Base-by-base conservation (phyloP, 2,113 vertebrate species). In the Sitta europaea region DNA sequence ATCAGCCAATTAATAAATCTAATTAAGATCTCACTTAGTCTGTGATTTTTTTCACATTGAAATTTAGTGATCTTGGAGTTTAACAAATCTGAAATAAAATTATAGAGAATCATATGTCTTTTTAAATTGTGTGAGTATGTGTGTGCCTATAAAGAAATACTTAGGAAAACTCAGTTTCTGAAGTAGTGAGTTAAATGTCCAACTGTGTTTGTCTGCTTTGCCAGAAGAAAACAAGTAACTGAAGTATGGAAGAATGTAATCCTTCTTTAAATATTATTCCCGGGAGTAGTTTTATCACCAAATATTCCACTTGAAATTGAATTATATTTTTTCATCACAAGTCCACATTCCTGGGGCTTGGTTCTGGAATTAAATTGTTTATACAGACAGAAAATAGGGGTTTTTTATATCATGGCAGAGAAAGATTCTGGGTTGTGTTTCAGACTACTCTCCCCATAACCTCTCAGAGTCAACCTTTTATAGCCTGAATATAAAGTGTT, bases 231-330 rank as follows among this genome's bases (percentile, higher is more conserved):
- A 86, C 94, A 96, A 97, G 78, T 54, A 96, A 97, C 90, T 20
- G 5, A 95, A 77, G 73, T 90, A 97, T 93, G 70, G 51, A 78
- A 86, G 67, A 97, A 97, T 71, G 94, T 95, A 98, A 97, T 97
- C 96, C 95, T 96, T 97, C 88, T 98, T 97, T 90, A 98, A 98
- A 97, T 97, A 98, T 97, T 98, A 96, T 98, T 98, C 75, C 97
- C 98, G 95, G 91, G 95, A 97, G 48, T 93, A 96, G 40, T 97
- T 97, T 98, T 97, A 97, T 97, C 96, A 96, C 95, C 82, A 97
- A 96, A 88, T 82, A 63, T 91, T 97, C 96, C 88, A 55, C 90
- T 94, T 68, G 82, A 97, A 97, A 97, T 96, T 96, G 80, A 97
- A 97, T 97, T 96, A 97, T 91, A 72, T 94, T 79, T 97, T 96